phyloP scores from a whole-genome alignment of 2,113 vertebrate species.

The Pantherophis guttatus region DNA sequence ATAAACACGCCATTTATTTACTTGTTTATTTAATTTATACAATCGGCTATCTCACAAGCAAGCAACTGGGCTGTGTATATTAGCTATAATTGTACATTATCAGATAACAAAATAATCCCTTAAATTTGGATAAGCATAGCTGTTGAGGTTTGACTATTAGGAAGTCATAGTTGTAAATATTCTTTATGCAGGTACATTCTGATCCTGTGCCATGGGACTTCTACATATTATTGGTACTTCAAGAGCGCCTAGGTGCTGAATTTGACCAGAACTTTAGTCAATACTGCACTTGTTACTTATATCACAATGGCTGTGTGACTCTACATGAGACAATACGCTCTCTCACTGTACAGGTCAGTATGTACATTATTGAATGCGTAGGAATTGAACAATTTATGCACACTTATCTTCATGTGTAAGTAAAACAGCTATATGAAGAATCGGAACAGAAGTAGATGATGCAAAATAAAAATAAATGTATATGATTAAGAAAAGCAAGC shows the following conservation, averaged over 20 bases:
- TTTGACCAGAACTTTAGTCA: constrained; percentile 63
- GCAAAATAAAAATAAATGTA: neutral
- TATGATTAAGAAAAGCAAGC: neutral
- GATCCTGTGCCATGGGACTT: constrained; percentile 82
- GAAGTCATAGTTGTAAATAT: constrained; percentile 10
- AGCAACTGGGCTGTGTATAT: neutral
- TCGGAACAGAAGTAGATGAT: neutral
- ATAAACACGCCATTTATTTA: neutral
- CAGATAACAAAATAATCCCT: neutral
- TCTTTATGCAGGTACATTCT: constrained; percentile 69
- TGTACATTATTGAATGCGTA: neutral
- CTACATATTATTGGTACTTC: constrained; percentile 73
- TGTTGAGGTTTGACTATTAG: constrained; percentile 2
- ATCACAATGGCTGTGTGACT: constrained; percentile 71
- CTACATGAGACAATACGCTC: constrained; percentile 64
- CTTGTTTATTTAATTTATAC: neutral
- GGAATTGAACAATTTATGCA: neutral
- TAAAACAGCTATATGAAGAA: neutral
- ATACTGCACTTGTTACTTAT: constrained; percentile 70
- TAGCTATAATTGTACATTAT: neutral
- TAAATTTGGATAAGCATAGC: neutral
- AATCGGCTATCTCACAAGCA: neutral
- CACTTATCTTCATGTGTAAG: neutral
- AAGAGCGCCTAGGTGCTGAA: constrained; percentile 64
- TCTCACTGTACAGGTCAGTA: constrained; percentile 70